Evolutionary conservation across 53 echinoderm and acorn worm species (phyloP).

Genomic region (Hippasteria phrygiana): DNA sequence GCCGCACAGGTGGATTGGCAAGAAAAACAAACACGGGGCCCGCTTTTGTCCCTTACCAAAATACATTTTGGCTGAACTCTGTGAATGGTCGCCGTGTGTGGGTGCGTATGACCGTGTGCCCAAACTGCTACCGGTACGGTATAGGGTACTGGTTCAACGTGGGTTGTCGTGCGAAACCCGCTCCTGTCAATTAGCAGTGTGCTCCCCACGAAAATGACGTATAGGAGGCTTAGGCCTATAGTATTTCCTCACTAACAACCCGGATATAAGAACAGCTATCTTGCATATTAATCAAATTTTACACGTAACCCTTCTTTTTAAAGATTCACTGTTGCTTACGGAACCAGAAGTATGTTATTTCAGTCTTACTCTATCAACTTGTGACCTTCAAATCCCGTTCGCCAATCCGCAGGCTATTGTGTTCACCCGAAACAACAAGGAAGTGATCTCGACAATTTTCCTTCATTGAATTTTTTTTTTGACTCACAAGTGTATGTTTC

Average conservation of each 20-base stretch:
- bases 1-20: slow-evolving; percentile 53
- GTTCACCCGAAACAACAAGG: neutral
- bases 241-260: too few relatives aligned
- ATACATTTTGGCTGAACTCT: slow-evolving; percentile 44
- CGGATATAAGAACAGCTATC: too few relatives aligned
- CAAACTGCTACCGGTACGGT: too few relatives aligned
- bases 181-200: too few relatives aligned
- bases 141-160: too few relatives aligned
- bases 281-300: too few relatives aligned
- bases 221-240: too few relatives aligned
- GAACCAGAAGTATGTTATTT: neutral
- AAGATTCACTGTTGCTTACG: neutral
- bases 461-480: neutral
- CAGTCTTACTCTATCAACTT: neutral
- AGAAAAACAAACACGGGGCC: slow-evolving; percentile 48
- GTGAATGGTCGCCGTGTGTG: slow-evolving; percentile 32
- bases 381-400: neutral
- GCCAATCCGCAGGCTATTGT: neutral
- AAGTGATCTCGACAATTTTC: neutral
- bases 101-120: slow-evolving; percentile 1
- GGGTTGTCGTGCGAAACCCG: too few relatives aligned
- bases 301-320: too few relatives aligned
- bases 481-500: neutral
- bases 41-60: slow-evolving; percentile 62
- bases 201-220: too few relatives aligned